phyloP scores from a whole-genome alignment of 2,888 invertebrate genomes.

The Listrodromus nycthemerus region DNA sequence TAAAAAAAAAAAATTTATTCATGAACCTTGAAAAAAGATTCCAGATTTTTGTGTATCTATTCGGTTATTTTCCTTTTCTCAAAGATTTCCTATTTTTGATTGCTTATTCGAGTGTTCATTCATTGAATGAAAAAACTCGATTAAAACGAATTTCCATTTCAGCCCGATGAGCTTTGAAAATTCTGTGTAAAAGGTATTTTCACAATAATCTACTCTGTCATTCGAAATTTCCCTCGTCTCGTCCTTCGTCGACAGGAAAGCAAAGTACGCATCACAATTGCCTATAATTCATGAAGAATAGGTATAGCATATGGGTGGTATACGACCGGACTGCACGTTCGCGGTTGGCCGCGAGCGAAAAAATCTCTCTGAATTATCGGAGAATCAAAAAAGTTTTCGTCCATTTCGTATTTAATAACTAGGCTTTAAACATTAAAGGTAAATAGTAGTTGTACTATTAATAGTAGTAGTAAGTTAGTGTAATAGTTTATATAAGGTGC shows the following conservation, averaged over 20 bases:
- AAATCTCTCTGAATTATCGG: neutral
- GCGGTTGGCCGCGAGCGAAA: neutral
- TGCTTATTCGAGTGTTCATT: no score
- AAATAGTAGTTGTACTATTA: slow-evolving; percentile 33
- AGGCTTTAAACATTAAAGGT: slow-evolving; percentile 37
- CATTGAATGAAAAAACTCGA: no score
- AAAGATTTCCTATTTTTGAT: neutral
- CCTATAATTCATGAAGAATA: slow-evolving; percentile 24
- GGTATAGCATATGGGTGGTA: slow-evolving; percentile 16
- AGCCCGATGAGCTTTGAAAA: neutral
- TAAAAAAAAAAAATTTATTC: neutral
- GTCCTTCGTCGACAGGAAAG: slow-evolving; percentile 9
- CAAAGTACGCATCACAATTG: slow-evolving; percentile 30
- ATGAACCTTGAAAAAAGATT: neutral
- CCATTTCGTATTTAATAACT: slow-evolving; percentile 30
- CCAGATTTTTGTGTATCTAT: neutral
- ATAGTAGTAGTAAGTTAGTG: slow-evolving; percentile 29
- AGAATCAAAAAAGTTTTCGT: neutral
- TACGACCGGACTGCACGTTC: slow-evolving; percentile 12
- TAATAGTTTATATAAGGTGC: slow-evolving; percentile 53
- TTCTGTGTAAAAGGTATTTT: neutral
- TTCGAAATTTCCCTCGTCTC: neutral
- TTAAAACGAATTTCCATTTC: neutral
- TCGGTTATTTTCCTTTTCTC: neutral
- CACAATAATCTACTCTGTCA: neutral